These are phyloP conservation scores for Agonopterix alstromeriana DNA, from an alignment of 2,888 invertebrate species.

Conservation along the genomic window DNA sequence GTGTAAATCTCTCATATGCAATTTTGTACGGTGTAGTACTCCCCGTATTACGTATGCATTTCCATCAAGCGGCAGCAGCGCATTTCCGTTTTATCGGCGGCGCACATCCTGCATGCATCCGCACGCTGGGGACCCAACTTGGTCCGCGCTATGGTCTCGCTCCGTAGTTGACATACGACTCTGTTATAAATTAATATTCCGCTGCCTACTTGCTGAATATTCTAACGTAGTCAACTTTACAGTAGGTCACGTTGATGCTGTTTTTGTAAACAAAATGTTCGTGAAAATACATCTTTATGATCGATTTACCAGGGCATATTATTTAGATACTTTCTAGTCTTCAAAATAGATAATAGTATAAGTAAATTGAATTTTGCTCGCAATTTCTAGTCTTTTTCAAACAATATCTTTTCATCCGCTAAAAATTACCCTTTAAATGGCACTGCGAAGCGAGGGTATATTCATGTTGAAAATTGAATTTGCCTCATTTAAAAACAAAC, in stretches of 20 bases:
- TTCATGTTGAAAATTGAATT: slow-evolving; percentile 9
- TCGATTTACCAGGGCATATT: too few species aligned
- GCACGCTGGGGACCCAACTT: neutral
- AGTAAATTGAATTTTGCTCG: neutral
- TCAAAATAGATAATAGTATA: too few species aligned
- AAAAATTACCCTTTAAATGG: neutral
- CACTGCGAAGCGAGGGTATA: neutral
- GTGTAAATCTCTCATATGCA: too few species aligned
- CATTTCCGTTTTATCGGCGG: slow-evolving; percentile 1
- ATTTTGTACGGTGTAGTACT: too few species aligned
- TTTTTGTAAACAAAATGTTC: too few species aligned
- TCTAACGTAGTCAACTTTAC: too few species aligned
- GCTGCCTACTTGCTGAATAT: neutral
- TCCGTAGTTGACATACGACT: neutral
- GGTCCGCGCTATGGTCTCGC: neutral
- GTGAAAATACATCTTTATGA: too few species aligned
- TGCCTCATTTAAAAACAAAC: slow-evolving; percentile 18
- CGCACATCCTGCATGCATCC: slow-evolving; percentile 3
- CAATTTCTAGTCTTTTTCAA: neutral
- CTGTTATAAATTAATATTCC: slow-evolving; percentile 2
- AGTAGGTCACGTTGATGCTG: too few species aligned
- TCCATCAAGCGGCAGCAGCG: neutral
- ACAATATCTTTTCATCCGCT: neutral
- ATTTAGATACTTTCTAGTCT: too few species aligned
- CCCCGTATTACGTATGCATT: too few species aligned